Evolutionary conservation across 2,888 invertebrate species (phyloP), one percentile per base, ranked within the genome.

Genomic region (Drosophila borealis): DNA sequence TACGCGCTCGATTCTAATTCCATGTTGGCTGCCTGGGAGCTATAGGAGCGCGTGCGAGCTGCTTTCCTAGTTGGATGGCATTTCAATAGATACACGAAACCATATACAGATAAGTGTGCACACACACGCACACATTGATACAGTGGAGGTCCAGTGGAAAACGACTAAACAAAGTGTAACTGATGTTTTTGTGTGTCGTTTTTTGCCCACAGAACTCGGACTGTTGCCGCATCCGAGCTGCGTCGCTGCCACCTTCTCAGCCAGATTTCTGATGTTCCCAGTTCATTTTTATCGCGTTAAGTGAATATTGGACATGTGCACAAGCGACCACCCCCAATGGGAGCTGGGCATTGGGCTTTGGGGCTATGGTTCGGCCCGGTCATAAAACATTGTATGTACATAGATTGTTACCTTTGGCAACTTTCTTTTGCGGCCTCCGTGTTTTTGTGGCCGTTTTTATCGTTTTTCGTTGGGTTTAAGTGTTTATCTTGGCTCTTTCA

Each of bases 281-380:
- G 86, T 85, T 85, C 84, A 85, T 85, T 88, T 85, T 85, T 88
- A 85, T 88, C 84, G 84, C 84, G 84, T 85, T 85, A 85, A 85
- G 86, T 83, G 87, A 85, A 85, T 85, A 88, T 88, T 83, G 84
- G 85, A 86, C 88, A 88, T 86, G 88, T 88, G 88, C 78, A 68
- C 70, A 50, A 39, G 39, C 17, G 10, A 2, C 11, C 51, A 34
- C 34, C 13, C 10, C n/a, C 19, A 4, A 1, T 29, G 29, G 29
- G 29, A 29, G 29, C 29, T 29, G 29, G 29, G 29, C 29, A 25
- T 25, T 25, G 25, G 25, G 25, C 25, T 29, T 25, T 29, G 29
- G 29, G 36, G 74, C 48, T 36, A 25, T 37, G 56, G 56, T 51
- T 50, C 46, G 49, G 57, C 10, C 50, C 42, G 74, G 62, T 65